Conservation (phyloP, 2,888 invertebrate genomes). For the Empis livida region DNA sequence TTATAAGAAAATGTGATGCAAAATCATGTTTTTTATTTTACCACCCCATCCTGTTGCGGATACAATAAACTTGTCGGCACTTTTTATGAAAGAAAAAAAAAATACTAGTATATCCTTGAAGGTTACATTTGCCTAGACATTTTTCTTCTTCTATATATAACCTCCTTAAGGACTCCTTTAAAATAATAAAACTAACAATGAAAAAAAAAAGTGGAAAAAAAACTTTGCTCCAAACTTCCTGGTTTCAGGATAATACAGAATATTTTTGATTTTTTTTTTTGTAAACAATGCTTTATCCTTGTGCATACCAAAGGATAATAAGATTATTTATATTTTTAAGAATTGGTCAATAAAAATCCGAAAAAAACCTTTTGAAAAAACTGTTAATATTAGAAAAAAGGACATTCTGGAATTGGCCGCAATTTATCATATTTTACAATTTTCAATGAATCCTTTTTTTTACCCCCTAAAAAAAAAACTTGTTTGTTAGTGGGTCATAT, state of each 20-base stretch:
- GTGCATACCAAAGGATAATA: constrained; percentile 7
- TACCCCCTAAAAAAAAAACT: too few species aligned
- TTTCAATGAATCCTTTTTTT: too few species aligned
- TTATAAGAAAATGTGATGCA: too few species aligned
- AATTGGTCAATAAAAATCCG: constrained; percentile 12
- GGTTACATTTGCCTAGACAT: too few species aligned
- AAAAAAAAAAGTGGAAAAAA: neutral
- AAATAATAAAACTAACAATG: neutral
- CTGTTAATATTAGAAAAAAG: neutral
- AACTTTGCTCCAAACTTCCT: neutral
- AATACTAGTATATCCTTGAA: too few species aligned
- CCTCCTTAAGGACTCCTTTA: too few species aligned
- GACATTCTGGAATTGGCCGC: constrained; percentile 5
- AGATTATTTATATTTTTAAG: constrained; percentile 8
- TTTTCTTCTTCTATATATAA: too few species aligned
- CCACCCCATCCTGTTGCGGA: constrained; percentile 5
- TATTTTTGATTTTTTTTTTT: neutral
- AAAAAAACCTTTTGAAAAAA: neutral
- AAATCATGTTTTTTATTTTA: too few species aligned
- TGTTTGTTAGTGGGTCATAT: too few species aligned
- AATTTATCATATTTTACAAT: constrained; percentile 10
- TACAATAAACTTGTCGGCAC: constrained; percentile 8
- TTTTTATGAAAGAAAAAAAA: neutral
- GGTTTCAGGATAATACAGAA: too few species aligned
- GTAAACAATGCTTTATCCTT: too few species aligned